Conservation (phyloP, 2,113 vertebrate species). For the Ciconia boyciana region DNA sequence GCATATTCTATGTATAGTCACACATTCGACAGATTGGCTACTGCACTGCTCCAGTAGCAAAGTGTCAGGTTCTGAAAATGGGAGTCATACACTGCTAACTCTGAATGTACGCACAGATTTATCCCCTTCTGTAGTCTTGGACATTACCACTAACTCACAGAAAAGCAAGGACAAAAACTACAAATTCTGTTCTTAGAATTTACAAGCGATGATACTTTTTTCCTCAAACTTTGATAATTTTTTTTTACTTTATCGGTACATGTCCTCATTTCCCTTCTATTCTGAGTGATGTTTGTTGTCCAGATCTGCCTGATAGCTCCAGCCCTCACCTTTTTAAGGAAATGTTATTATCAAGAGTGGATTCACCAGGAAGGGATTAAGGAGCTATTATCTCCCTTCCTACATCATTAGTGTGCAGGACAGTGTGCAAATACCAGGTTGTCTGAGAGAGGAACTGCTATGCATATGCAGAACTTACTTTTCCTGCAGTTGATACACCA, state of each 20-base stretch:
- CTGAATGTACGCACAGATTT: background rate
- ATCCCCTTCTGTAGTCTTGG: background rate
- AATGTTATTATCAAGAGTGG: background rate
- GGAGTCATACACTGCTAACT: background rate
- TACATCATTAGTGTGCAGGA: background rate
- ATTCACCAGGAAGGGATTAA: background rate
- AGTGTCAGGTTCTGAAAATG: background rate
- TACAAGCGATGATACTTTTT: background rate
- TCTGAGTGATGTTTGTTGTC: background rate
- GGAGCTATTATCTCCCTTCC: background rate
- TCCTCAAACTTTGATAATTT: background rate
- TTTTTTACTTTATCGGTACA: background rate
- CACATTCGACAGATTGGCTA: background rate
- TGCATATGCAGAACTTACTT: background rate
- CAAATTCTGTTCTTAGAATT: background rate
- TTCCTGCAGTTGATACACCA: background rate
- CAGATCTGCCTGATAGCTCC: background rate
- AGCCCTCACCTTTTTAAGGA: background rate
- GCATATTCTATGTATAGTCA: background rate
- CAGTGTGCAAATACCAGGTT: background rate
- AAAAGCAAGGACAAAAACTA: background rate
- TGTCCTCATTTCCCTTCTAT: background rate
- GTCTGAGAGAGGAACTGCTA: background rate
- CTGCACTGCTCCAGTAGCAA: background rate
- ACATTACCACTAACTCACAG: background rate